These are phyloP conservation scores for Lepus timidus DNA, from an alignment of 2,113 vertebrate genomes.

Conservation along the genomic window DNA sequence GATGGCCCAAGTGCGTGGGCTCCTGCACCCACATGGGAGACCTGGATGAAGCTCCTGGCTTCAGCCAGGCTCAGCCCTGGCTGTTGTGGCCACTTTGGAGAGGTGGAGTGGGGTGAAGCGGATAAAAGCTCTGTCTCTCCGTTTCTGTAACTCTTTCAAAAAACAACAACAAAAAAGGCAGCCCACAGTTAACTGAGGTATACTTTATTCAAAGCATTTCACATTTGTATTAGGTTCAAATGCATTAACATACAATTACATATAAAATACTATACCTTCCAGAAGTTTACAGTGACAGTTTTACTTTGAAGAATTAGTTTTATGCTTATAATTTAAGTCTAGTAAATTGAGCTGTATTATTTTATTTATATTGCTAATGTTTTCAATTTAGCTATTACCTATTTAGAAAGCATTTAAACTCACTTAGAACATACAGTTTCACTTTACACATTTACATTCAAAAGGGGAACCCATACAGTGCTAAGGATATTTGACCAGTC, in stretches of 20 bases:
- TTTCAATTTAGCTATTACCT: conserved; percentile 16
- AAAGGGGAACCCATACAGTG: not conserved
- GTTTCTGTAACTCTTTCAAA: no score
- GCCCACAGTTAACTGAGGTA: not conserved
- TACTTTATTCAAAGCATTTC: conserved; percentile 72
- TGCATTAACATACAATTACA: not conserved
- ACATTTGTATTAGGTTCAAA: conserved; percentile 22
- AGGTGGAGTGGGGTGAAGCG: no score
- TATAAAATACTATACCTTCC: conserved; percentile 15
- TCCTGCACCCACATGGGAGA: no score
- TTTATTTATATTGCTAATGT: not conserved
- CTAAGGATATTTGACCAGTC: not conserved
- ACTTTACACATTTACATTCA: conserved; percentile 29
- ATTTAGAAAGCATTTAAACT: conserved; percentile 33
- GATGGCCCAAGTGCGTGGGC: no score
- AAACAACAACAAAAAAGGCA: no score
- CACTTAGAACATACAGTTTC: not conserved
- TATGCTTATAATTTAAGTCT: conserved; percentile 45
- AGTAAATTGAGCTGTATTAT: not conserved
- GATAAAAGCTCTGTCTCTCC: no score
- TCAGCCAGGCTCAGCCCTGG: no score
- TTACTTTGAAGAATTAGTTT: conserved; percentile 29
- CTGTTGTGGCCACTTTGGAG: no score
- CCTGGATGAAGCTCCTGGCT: no score
- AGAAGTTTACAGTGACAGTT: not conserved